These are phyloP conservation scores for Rhinolophus ferrumequinum DNA, from an alignment of 2,113 vertebrate species.

Conservation along the genomic window DNA sequence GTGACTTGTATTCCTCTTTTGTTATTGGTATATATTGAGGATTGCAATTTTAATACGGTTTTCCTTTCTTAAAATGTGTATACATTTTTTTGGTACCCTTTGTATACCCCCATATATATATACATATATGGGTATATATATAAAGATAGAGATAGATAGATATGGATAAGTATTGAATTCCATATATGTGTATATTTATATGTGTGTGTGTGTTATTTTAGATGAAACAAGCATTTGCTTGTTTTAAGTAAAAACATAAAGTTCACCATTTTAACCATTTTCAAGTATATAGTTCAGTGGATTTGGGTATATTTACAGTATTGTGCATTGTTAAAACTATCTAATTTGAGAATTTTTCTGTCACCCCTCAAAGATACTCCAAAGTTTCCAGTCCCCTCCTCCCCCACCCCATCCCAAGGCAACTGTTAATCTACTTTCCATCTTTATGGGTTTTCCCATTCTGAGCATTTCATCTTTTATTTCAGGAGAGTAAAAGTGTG, in stretches of 20 bases:
- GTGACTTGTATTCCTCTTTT: too few species aligned
- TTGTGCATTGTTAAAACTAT: not conserved
- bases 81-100: too few species aligned
- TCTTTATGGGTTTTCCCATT: not conserved
- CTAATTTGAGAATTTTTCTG: not conserved
- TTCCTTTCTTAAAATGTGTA: too few species aligned
- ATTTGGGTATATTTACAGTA: not conserved
- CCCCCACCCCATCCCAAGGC: fast-evolving
- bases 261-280: not conserved
- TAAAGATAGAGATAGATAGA: too few species aligned
- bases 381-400: fast-evolving
- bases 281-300: not conserved
- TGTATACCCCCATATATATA: too few species aligned
- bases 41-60: too few species aligned
- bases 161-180: too few species aligned
- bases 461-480: not conserved
- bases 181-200: too few species aligned
- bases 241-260: not conserved
- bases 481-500: not conserved
- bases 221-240: not conserved
- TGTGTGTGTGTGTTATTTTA: not conserved
- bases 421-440: not conserved
- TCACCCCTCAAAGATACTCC: not conserved
- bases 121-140: too few species aligned
- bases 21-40: too few species aligned